These are phyloP conservation scores for Caenorhabditis afra DNA, from an alignment of 2,888 invertebrate species.

Conservation along the genomic window DNA sequence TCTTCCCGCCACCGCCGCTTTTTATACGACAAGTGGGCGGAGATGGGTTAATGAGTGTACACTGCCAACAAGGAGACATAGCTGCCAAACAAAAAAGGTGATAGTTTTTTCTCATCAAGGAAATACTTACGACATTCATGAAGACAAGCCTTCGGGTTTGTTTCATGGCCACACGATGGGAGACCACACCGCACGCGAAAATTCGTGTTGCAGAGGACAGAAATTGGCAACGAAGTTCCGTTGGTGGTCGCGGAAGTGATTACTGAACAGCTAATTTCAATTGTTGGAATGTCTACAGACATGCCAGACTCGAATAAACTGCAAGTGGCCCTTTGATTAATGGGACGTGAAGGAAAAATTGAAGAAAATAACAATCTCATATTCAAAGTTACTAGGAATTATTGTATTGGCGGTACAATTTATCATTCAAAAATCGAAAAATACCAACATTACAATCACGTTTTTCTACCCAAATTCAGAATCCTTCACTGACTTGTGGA, in stretches of 20 bases:
- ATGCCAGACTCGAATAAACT: too few species aligned
- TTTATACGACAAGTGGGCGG: constrained; percentile 61
- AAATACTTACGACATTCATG: constrained; percentile 42
- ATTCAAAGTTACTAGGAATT: too few species aligned
- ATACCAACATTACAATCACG: too few species aligned
- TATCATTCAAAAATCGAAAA: too few species aligned
- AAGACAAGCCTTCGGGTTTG: constrained; percentile 38
- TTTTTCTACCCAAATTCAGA: too few species aligned
- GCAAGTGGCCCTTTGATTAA: too few species aligned
- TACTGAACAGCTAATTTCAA: constrained; percentile 38
- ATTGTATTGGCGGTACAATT: too few species aligned
- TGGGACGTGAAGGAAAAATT: too few species aligned
- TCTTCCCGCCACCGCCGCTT: constrained; percentile 23
- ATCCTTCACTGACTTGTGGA: too few species aligned
- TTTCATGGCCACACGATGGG: constrained; percentile 22
- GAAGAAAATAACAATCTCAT: too few species aligned
- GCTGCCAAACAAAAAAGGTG: constrained; percentile 45
- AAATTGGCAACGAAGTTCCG: constrained; percentile 39
- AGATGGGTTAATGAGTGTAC: constrained; percentile 58
- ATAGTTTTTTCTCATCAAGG: constrained; percentile 52
- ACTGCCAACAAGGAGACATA: constrained; percentile 35
- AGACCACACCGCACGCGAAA: constrained; percentile 51
- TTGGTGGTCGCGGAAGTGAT: constrained; percentile 43
- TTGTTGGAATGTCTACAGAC: not conserved
- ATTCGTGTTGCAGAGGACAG: constrained; percentile 42